Evolutionary conservation across 2,888 invertebrate genomes (phyloP).

Genomic region (Rhyacophila evoluta): DNA sequence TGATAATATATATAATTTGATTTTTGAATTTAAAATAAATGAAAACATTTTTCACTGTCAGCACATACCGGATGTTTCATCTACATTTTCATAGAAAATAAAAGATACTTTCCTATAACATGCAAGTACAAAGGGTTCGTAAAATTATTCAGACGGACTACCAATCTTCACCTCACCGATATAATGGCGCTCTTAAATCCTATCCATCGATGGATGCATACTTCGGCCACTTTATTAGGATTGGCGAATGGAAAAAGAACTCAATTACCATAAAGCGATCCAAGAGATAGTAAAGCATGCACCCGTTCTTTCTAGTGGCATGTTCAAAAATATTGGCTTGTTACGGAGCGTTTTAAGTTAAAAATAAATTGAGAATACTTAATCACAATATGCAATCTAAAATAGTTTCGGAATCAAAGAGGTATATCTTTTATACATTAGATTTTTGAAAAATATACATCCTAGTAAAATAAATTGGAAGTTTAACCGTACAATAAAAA

Average conservation of each 20-base stretch:
- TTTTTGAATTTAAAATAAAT: no score
- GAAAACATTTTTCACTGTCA: no score
- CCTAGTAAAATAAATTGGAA: background rate
- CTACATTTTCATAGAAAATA: no score
- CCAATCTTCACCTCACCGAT: constrained; percentile 5
- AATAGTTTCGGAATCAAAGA: background rate
- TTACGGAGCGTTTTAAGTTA: background rate
- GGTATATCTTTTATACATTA: background rate
- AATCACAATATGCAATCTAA: constrained; percentile 22
- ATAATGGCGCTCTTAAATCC: constrained; percentile 16
- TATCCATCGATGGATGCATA: background rate
- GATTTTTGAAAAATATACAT: background rate
- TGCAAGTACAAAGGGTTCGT: background rate
- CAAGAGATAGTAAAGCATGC: background rate
- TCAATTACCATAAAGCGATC: constrained; percentile 22
- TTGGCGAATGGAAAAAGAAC: constrained; percentile 9
- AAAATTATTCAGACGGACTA: background rate
- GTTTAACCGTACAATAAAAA: no score
- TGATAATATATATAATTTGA: no score
- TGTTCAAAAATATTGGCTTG: constrained; percentile 23
- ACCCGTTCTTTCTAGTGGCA: background rate
- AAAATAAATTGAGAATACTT: constrained; percentile 10
- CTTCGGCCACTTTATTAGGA: background rate
- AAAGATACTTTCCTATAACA: background rate
- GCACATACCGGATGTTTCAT: no score